Conservation (phyloP, 1,140 invertebrate species). For the Meloidogyne chitwoodi region DNA sequence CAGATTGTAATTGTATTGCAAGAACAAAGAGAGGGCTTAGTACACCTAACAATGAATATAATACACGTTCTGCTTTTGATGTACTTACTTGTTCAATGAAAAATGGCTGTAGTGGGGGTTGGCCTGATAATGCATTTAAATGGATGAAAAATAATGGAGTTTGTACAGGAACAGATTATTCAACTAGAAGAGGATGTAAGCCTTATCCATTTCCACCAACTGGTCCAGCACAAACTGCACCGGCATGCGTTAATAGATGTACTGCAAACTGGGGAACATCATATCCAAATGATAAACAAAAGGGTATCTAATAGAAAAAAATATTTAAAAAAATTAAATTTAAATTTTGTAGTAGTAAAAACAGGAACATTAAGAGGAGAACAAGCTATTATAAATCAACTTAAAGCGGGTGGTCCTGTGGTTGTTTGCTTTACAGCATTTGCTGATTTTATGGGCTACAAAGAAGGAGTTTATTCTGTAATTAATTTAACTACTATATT, state of each 20-base stretch:
- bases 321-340: constrained; percentile 62
- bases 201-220: constrained; percentile 8
- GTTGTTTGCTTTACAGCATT: constrained; percentile 83
- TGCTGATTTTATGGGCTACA: constrained; percentile 72
- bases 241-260: not conserved
- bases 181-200: not conserved
- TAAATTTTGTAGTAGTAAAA: constrained; percentile 59
- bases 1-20: constrained; percentile 79
- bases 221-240: not conserved
- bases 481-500: too few species aligned
- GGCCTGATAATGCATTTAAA: not conserved
- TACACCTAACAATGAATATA: not conserved
- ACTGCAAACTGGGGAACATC: not conserved
- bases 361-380: not conserved
- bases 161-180: not conserved
- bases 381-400: constrained; percentile 64
- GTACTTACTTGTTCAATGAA: not conserved
- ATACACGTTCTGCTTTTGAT: not conserved
- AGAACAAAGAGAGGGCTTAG: constrained; percentile 69
- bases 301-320: constrained; percentile 24
- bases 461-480: not conserved
- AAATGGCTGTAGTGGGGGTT: not conserved
- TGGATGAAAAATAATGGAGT: not conserved
- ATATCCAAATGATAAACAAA: not conserved
- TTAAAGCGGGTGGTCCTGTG: constrained; percentile 80